Conservation (phyloP, 2,797 vertebrate species). For the Vireo griseus region DNA sequence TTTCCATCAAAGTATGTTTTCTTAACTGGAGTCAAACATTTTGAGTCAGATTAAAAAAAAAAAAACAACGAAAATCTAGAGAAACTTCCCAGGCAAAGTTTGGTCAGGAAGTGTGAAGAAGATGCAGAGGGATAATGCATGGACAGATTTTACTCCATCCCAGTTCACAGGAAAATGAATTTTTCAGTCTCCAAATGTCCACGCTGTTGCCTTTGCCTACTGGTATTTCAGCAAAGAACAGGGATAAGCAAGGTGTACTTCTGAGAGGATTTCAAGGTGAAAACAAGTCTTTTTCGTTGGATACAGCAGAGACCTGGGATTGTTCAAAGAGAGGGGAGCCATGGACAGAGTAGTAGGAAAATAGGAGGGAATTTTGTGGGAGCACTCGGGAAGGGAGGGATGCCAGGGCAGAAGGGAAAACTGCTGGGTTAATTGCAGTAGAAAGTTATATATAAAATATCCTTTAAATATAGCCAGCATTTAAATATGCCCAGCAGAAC, state of each 20-base stretch:
- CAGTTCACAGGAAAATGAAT: fast-evolving
- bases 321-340: background rate
- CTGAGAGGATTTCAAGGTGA: background rate
- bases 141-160: background rate
- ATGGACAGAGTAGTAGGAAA: background rate
- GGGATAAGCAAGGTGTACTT: background rate
- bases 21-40: slow-evolving; percentile 15
- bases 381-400: background rate
- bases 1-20: slow-evolving; percentile 28
- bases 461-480: background rate
- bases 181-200: background rate
- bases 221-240: background rate
- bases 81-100: slow-evolving; percentile 3
- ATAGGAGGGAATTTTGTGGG: background rate
- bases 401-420: background rate
- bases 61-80: background rate
- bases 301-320: background rate
- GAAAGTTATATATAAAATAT: background rate
- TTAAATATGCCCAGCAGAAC: background rate
- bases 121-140: background rate
- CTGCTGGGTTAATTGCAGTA: background rate
- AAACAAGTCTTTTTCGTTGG: background rate
- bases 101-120: background rate
- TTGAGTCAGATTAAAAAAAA: background rate
- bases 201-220: background rate